Conservation (phyloP, 1,140 invertebrate genomes). For the Formica exsecta region DNA sequence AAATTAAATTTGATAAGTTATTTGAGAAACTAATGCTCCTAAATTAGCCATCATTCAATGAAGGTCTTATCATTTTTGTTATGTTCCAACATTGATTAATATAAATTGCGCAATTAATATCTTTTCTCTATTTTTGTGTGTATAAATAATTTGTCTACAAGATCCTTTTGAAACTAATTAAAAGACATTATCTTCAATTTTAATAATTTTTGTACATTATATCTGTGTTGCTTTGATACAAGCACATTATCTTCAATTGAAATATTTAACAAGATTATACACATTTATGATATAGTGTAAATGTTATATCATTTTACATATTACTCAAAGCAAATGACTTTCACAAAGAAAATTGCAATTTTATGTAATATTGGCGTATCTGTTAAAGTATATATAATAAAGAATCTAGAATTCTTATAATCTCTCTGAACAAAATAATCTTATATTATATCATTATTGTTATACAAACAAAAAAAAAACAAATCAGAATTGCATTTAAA, state of each 20-base stretch:
- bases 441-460: background rate
- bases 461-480: background rate
- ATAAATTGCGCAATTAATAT: background rate
- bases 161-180: background rate
- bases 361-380: background rate
- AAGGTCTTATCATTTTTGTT: background rate
- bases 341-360: background rate
- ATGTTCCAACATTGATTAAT: background rate
- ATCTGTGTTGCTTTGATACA: background rate
- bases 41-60: background rate
- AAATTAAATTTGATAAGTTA: slow-evolving; percentile 15
- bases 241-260: background rate
- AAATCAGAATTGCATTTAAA: background rate
- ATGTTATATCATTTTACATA: background rate
- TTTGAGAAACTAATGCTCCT: background rate
- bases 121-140: background rate
- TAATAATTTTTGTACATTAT: background rate
- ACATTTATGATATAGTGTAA: background rate
- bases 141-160: slow-evolving; percentile 9
- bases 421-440: background rate
- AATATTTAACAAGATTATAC: slow-evolving; percentile 1
- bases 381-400: background rate
- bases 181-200: background rate
- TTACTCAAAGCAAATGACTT: background rate
- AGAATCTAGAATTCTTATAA: background rate